Evolutionary conservation across 2,888 invertebrate genomes (phyloP).

Genomic region (Anoplius nigerrimus): DNA sequence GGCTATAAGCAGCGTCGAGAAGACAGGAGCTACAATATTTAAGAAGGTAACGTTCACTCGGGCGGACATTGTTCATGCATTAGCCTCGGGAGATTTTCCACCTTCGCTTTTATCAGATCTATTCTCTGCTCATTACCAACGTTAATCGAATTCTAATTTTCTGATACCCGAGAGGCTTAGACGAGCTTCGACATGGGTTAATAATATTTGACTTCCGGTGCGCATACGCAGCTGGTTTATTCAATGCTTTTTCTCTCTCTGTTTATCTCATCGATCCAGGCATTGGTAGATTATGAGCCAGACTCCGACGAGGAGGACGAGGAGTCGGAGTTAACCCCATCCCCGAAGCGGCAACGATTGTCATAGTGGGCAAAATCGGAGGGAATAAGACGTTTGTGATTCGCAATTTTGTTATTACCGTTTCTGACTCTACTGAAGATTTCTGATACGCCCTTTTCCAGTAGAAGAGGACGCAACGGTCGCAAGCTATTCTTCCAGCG

Average conservation of each 20-base stretch:
- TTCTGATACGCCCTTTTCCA: slow-evolving; percentile 11
- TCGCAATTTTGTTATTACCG: slow-evolving; percentile 45
- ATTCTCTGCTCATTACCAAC: no score
- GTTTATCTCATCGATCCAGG: slow-evolving; percentile 76
- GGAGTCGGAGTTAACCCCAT: slow-evolving; percentile 79
- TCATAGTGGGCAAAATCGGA: slow-evolving; percentile 79
- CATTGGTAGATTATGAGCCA: slow-evolving; percentile 97
- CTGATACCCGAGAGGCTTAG: no score
- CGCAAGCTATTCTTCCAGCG: slow-evolving; percentile 26
- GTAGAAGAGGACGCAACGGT: slow-evolving; percentile 2
- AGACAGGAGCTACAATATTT: slow-evolving; percentile 75
- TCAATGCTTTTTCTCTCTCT: background rate
- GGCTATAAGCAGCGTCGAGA: slow-evolving; percentile 71
- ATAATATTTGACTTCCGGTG: background rate
- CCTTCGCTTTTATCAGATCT: background rate
- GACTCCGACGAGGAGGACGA: slow-evolving; percentile 97
- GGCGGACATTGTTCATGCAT: no score
- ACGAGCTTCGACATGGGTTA: background rate
- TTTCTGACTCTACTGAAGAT: slow-evolving; percentile 38
- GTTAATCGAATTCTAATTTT: no score
- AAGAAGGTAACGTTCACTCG: slow-evolving; percentile 69
- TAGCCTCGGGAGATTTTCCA: slow-evolving; percentile 4
- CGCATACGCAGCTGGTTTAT: background rate
- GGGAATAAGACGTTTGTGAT: slow-evolving; percentile 48
- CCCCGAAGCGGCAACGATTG: slow-evolving; percentile 85